phyloP scores from a whole-genome alignment of 2,888 invertebrate species.

The Hirtodrosophila alboralis region DNA sequence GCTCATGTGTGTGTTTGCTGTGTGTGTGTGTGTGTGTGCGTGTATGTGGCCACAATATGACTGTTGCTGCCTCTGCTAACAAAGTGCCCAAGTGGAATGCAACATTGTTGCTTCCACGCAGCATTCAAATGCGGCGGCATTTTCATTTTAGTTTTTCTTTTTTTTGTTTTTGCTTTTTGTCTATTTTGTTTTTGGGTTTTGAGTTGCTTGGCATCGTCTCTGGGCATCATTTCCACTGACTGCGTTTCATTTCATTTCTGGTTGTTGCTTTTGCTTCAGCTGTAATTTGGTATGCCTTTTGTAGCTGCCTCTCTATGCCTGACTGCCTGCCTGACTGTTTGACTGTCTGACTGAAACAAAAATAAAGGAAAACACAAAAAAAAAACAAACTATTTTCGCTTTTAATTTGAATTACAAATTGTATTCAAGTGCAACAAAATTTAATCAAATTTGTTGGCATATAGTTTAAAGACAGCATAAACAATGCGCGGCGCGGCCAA shows the following conservation, averaged over 20 bases:
- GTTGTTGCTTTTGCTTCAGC: constrained; percentile 56
- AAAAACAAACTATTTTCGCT: constrained; percentile 62
- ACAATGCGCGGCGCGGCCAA: constrained; percentile 28
- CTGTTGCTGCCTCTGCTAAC: constrained; percentile 65
- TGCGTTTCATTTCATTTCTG: constrained; percentile 68
- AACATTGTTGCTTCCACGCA: constrained; percentile 77
- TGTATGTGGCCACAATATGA: constrained; percentile 48
- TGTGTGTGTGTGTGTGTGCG: constrained; percentile 7
- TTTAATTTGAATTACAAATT: constrained; percentile 79
- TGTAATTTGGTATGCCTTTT: constrained; percentile 76
- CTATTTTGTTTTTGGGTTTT: constrained; percentile 41
- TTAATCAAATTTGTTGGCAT: constrained; percentile 63
- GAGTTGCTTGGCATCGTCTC: constrained; percentile 47
- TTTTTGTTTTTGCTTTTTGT: constrained; percentile 19
- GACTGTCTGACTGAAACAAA: not conserved
- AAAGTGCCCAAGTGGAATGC: constrained; percentile 78
- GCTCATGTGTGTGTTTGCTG: constrained; percentile 2
- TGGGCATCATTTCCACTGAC: constrained; percentile 76
- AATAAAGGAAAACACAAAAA: too few species aligned
- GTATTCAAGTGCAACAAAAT: constrained; percentile 61
- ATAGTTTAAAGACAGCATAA: constrained; percentile 39
- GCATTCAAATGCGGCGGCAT: constrained; percentile 75
- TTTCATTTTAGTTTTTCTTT: constrained; percentile 50
- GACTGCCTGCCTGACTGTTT: not conserved
- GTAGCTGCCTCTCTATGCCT: constrained; percentile 33